Base-by-base conservation (phyloP, 2,888 invertebrate species). In the Dinocampus coccinellae region DNA sequence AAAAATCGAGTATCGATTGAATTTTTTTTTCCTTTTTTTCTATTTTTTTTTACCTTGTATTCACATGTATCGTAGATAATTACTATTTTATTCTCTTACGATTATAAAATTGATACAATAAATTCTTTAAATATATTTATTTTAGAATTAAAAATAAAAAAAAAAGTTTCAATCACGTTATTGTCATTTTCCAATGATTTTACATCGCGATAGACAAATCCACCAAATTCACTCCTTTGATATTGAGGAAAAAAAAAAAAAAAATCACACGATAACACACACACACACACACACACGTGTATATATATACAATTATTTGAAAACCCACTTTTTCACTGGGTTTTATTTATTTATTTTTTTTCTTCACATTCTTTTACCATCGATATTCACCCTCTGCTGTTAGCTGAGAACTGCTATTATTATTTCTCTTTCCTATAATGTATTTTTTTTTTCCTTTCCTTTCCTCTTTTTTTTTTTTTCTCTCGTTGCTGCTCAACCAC, bases 401-500 rank as follows among this genome's bases (percentile, higher is more conserved):
- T 58, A 58, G 58, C 58, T 58, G 16, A 34, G 20, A 58, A 58
- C 58, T 34, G 34, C 58, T 58, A 58, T 58, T 58, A 58, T 58
- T 58, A 58, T 58, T 58, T 9, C 58, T 58, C 58, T 58, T 58
- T 34, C n/a, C 58, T 24, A 26, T 34, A 58, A 16, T n/a, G 58
- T 58, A n/a, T n/a, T n/a, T n/a, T n/a, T n/a, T n/a, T n/a, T n/a
- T n/a, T n/a, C n/a, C n/a, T n/a, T n/a, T n/a, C n/a, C n/a, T n/a
- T n/a, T n/a, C n/a, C n/a, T n/a, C n/a, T n/a, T n/a, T n/a, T n/a
- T n/a, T n/a, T n/a, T n/a, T n/a, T n/a, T n/a, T n/a, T 47, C 16
- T 16, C 4, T 61, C 64, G 61, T 60, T 71, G 72, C 64, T 63
- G 53, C 62, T 53, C 66, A 53, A 61, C 64, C 63, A 65, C 71